These are phyloP conservation scores for Trissolcus japonicus DNA, from an alignment of 2,888 invertebrate species.

Conservation along the genomic window DNA sequence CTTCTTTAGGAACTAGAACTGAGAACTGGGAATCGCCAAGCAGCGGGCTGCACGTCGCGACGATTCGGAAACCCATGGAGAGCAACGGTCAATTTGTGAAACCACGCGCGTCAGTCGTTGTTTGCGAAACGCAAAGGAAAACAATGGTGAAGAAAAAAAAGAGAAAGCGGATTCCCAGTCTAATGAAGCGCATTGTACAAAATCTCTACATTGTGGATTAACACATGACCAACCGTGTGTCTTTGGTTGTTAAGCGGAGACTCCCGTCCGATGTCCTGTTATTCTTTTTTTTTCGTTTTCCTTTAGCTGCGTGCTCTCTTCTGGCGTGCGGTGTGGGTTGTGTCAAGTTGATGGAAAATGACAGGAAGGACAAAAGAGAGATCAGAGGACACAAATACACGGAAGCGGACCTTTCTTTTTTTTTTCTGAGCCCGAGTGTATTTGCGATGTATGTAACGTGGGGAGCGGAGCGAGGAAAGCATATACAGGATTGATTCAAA, in stretches of 20 bases:
- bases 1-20: constrained; percentile 48
- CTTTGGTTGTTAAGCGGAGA: constrained; percentile 22
- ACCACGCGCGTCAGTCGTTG: no score
- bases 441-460: neutral
- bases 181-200: constrained; percentile 48
- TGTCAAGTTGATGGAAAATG: constrained; percentile 26
- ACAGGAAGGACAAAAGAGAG: constrained; percentile 7
- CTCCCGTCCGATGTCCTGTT: constrained; percentile 38
- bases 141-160: neutral
- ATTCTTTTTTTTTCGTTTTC: constrained; percentile 14
- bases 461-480: constrained; percentile 54
- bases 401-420: no score
- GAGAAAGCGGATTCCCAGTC: constrained; percentile 45
- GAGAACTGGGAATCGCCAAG: constrained; percentile 43
- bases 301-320: constrained; percentile 23
- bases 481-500: constrained; percentile 57
- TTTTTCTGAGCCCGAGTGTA: no score
- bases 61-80: no score
- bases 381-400: neutral
- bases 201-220: constrained; percentile 45
- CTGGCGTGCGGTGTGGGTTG: constrained; percentile 40
- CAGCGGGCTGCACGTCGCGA: no score
- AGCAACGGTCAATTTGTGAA: constrained; percentile 1
- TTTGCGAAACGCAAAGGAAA: no score
- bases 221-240: constrained; percentile 33